Percentiles rank a stretch among this genome's conserved stretches.
Evolutionary conservation across 2,113 vertebrate genomes (phyloP).

Genomic region (Corythornis vintsioides): DNA sequence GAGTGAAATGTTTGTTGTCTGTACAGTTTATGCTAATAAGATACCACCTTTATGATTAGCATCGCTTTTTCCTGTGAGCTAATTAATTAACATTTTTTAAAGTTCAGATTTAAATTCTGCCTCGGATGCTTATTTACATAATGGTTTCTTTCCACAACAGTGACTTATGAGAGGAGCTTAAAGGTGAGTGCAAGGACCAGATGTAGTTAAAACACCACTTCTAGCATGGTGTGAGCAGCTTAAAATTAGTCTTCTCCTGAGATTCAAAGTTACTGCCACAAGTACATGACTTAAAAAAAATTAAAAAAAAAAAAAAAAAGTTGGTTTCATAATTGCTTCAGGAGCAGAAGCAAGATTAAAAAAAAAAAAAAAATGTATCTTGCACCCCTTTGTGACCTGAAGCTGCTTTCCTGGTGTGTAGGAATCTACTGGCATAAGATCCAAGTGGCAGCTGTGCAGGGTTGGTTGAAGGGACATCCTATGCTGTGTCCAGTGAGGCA

Average conservation of each 20-base stretch:
- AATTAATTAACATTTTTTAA: conserved; percentile 52
- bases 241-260: not conserved
- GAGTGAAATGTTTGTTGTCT: not conserved
- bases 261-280: not conserved
- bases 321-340: not conserved
- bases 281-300: not conserved
- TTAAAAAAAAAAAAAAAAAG: not conserved
- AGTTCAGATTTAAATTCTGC: conserved; percentile 39
- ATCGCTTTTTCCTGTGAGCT: not conserved
- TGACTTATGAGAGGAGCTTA: not conserved
- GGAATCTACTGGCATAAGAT: not conserved
- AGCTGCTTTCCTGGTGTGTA: not conserved
- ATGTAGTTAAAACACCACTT: not conserved
- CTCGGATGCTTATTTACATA: not conserved
- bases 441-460: not conserved
- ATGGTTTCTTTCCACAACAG: not conserved
- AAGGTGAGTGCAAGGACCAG: not conserved
- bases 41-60: not conserved
- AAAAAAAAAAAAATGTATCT: not conserved
- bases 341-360: not conserved
- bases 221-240: not conserved
- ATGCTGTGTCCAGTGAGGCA: not conserved
- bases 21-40: not conserved
- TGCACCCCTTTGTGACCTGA: fast-evolving
- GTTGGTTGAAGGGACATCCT: not conserved